Base-by-base conservation (phyloP, 2,888 invertebrate species). In the Lissocephala sabroskyi region DNA sequence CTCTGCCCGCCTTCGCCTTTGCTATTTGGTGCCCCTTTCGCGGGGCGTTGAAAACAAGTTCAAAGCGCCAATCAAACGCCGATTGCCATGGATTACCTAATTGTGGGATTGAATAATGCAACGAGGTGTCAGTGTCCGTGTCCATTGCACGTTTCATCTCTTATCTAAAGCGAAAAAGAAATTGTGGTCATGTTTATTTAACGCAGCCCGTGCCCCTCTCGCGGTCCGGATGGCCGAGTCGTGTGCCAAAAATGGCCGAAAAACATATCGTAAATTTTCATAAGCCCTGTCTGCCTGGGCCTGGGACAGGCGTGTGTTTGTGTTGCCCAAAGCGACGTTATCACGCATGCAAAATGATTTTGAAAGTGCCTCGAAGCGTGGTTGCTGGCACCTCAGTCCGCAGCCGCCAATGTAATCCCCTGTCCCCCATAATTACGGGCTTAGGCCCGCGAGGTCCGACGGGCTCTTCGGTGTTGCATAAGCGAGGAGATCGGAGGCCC, bases 91-190 rank as follows among this genome's bases (percentile, higher is more conserved):
- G 54, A 53, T 70, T 70, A 70, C 43, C 53, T 62, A 75, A 70
- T 64, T 49, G 46, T 44, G 28, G 23, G 5, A 14, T 49, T 70
- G 54, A 70, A 75, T 71, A 70, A 70, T 70, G 71, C 64, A 70
- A 41, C n/a, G 45, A 62, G 45, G 59, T 62, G 75, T 68, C 56
- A 61, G 32, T 14, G 43, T 41, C 16, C 54, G 35, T 45, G 44
- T 42, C n/a, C 56, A 56, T 39, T 49, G 42, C 56, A 63, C 56
- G 45, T 14, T 45, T 45, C 19, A 65, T 62, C 67, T 61, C 29
- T 54, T 46, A 71, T 63, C 71, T n/a, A 61, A 41, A 40, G 44
- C 52, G 51, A 56, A 46, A 71, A 68, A 61, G 56, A 68, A 66
- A 75, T 65, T 67, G 13, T 46, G 46, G 52, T 41, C 53, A 42